These are phyloP conservation scores for Meteorus sp. DNA, from an alignment of 1,140 invertebrate genomes.

Conservation along the genomic window DNA sequence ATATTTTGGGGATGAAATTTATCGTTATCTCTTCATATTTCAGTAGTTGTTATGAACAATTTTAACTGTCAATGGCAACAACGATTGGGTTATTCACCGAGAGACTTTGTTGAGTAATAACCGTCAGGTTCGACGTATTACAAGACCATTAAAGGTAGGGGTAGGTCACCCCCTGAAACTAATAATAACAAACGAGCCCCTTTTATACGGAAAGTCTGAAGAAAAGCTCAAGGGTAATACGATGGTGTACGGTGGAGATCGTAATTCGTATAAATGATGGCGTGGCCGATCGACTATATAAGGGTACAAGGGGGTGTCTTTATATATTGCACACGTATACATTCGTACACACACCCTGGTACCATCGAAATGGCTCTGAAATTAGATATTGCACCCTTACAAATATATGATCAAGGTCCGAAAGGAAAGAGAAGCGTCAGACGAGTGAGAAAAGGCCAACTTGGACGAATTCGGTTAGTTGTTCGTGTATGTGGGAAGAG, in stretches of 20 bases:
- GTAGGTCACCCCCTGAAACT: conserved; percentile 25
- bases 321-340: too few species aligned
- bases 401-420: too few species aligned
- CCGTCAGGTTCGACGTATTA: conserved; percentile 21
- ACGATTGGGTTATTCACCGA: background rate
- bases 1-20: too few species aligned
- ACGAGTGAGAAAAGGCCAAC: too few species aligned
- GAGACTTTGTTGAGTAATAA: too few species aligned
- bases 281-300: conserved; percentile 24
- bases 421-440: conserved; percentile 8
- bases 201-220: conserved; percentile 11
- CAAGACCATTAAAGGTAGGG: conserved; percentile 33
- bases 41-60: too few species aligned
- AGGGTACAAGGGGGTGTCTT: too few species aligned
- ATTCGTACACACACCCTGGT: conserved; percentile 18
- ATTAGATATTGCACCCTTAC: conserved; percentile 32
- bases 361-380: conserved; percentile 34
- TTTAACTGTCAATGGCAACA: too few species aligned
- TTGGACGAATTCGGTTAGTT: conserved; percentile 36
- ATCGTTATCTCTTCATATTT: too few species aligned
- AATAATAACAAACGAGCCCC: conserved; percentile 36
- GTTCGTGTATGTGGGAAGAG: too few species aligned
- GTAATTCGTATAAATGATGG: conserved; percentile 39
- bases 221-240: background rate
- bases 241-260: conserved; percentile 5